Base-by-base conservation (phyloP, 92 coral and sea anemone species). In the Scolanthus callimorphus region DNA sequence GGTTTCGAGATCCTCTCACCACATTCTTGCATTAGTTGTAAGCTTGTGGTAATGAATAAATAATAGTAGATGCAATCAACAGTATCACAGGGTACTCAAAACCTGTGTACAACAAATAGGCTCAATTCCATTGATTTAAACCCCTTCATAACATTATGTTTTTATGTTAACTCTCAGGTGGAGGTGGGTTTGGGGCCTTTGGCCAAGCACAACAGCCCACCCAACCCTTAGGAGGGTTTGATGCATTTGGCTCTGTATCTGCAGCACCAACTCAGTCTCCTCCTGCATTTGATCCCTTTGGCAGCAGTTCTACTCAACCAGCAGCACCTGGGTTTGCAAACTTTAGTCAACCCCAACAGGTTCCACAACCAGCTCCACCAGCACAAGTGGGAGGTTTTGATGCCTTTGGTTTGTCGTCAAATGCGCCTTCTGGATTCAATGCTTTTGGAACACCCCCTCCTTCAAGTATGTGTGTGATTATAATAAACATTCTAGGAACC, bases 291-390 rank as follows among this genome's bases (percentile, higher is more conserved):
- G 97, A 89, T 78, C 85, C 79, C 17, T 90, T 90, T 81, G 90
- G 94, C 17, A 69, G 88, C 9, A 29, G 86, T 20, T 53, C 69
- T 29, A 34, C 83, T 17, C 92, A 79, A 44, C 81, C 85, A 38
- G 86, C 77, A 37, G 89, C 79, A 62, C 74, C 86, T 52, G 84
- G 92, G 22, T 92, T 92, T 77, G 91, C 88, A 23, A 90, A 96
- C 63, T 92, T 92, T 81, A 88, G 88, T 24, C 58, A 76, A 19
- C 84, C 80, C 17, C 82, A 53, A 57, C 70, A 63, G 44, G 74
- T 46, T 26, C 86, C 45, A 1, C 85, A 70, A 43, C 82, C 56
- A 58, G 47, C 53, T 0, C 41, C 43, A 4, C 90, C 70, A 50
- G 77, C 58, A 4, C 85, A 77, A 24, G 11, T 76, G 1, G 72